These are phyloP conservation scores for Eubasilissa splendida DNA, from an alignment of 2,888 invertebrate species.

Conservation along the genomic window DNA sequence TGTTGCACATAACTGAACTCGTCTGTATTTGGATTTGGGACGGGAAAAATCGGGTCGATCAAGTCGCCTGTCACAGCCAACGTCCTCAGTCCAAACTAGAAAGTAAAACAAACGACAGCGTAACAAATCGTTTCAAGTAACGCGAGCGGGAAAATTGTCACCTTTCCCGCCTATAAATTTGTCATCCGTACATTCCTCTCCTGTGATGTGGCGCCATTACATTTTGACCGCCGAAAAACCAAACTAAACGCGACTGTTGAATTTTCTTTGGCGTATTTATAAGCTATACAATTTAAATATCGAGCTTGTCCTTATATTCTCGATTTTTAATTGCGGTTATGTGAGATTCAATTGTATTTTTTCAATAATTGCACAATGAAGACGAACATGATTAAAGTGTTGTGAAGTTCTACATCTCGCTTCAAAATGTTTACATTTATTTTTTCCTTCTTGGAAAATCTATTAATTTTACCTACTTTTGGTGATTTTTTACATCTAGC, in stretches of 20 bases:
- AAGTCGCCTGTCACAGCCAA: slow-evolving; percentile 49
- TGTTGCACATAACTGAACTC: slow-evolving; percentile 53
- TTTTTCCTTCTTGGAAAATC: slow-evolving; percentile 37
- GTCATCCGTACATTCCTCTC: neutral
- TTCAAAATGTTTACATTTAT: neutral
- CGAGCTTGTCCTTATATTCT: too few species aligned
- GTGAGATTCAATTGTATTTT: too few species aligned
- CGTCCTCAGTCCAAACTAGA: slow-evolving; percentile 39
- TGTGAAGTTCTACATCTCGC: too few species aligned
- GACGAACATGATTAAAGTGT: too few species aligned
- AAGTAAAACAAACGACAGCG: slow-evolving; percentile 38
- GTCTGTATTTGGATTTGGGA: slow-evolving; percentile 57
- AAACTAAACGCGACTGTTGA: too few species aligned
- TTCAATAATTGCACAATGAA: too few species aligned
- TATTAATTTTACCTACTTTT: slow-evolving; percentile 30
- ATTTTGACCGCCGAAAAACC: too few species aligned
- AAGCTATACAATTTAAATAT: neutral
- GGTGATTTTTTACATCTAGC: slow-evolving; percentile 36
- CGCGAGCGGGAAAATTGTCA: neutral
- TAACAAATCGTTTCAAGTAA: slow-evolving; percentile 10
- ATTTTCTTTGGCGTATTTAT: neutral
- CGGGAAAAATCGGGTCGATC: slow-evolving; percentile 56
- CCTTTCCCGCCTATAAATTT: slow-evolving; percentile 19
- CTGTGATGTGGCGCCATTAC: neutral
- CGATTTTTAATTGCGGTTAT: too few species aligned